These are phyloP conservation scores for Rattus norvegicus DNA, from an alignment of 2,113 vertebrate species.

Conservation along the genomic window GRCr8 NC_086027.1:1319001-1319500, in stretches of 20 bases:
- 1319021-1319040: neutral
- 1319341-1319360: neutral
- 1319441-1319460: neutral
- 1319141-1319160: neutral
- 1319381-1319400: neutral
- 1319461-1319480: neutral
- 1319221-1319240: neutral
- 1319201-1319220: neutral
- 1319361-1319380: too few species aligned
- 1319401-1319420: neutral
- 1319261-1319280: neutral
- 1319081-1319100: neutral
- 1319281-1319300: too few species aligned
- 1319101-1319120: neutral
- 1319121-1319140: neutral
- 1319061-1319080: neutral
- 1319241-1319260: neutral
- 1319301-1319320: neutral
- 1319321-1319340: neutral
- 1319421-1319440: too few species aligned
- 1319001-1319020: neutral
- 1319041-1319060: too few species aligned
- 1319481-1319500: neutral
- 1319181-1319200: neutral
- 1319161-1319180: neutral